Conservation (phyloP, 2,888 invertebrate genomes). For the Eueremaeus valkanovi region DNA sequence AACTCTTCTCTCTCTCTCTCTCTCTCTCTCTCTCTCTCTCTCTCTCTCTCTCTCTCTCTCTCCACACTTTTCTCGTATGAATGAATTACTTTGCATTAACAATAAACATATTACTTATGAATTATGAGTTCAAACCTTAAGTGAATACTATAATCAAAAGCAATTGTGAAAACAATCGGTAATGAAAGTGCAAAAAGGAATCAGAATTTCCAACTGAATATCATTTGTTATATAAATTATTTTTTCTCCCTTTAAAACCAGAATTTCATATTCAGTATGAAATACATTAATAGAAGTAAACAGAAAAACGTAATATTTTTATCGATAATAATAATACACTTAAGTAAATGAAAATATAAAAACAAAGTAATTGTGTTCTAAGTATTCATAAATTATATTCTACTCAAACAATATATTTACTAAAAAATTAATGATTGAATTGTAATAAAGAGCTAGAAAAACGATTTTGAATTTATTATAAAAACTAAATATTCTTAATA, state of each 20-base stretch:
- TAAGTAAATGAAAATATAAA: not conserved
- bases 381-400: conserved; percentile 6
- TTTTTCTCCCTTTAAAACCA: not conserved
- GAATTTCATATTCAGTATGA: not conserved
- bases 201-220: not conserved
- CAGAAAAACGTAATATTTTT: not conserved
- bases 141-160: conserved; percentile 13
- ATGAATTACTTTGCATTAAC: conserved; percentile 3
- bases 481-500: no score
- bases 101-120: conserved; percentile 10
- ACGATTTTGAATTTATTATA: no score
- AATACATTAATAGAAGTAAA: not conserved
- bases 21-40: no score
- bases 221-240: conserved; percentile 11
- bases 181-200: not conserved
- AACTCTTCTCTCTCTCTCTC: no score
- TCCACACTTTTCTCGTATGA: not conserved
- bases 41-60: no score
- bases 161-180: not conserved
- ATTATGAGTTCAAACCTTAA: conserved; percentile 6
- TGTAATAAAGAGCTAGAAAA: no score
- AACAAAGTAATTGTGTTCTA: not conserved
- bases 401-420: not conserved
- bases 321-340: not conserved
- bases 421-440: not conserved